Percentiles rank a stretch among this genome's conserved stretches.
Conservation (phyloP, 2,888 invertebrate species). For the Pyrrhosoma nymphula region DNA sequence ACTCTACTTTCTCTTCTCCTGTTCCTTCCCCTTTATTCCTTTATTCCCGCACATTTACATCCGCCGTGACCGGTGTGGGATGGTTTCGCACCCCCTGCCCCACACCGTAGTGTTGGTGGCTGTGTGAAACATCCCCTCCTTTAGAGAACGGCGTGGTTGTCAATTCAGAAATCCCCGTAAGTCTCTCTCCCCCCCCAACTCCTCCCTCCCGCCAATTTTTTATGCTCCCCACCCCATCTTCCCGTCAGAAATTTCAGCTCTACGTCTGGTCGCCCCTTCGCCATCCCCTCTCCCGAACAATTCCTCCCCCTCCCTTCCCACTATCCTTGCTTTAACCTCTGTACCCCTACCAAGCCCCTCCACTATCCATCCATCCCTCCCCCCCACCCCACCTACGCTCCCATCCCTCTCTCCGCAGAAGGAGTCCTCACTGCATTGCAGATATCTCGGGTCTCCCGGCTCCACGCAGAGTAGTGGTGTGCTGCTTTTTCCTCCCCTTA, state of each 20-base stretch:
- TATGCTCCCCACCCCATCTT: background rate
- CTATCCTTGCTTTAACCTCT: background rate
- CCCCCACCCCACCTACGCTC: background rate
- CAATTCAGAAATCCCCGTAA: background rate
- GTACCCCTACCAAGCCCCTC: background rate
- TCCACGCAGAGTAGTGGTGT: slow-evolving; percentile 21
- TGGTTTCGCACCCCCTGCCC: background rate
- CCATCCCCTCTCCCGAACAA: background rate
- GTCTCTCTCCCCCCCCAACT: no score
- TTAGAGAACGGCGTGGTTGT: background rate
- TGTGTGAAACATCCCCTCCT: background rate
- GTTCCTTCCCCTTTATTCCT: slow-evolving; percentile 27
- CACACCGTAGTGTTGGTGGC: background rate
- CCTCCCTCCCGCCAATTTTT: no score
- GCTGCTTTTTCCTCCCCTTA: background rate
- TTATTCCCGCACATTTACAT: background rate
- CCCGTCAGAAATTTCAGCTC: background rate
- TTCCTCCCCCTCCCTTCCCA: background rate
- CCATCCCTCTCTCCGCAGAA: background rate
- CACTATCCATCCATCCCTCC: background rate
- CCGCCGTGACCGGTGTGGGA: background rate
- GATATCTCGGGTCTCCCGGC: slow-evolving; percentile 28
- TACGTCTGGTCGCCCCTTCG: background rate
- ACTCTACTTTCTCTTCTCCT: background rate
- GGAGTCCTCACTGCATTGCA: slow-evolving; percentile 58